Evolutionary conservation across 1,140 invertebrate genomes (phyloP).

Genomic region (Drosophila nebulosa): DNA sequence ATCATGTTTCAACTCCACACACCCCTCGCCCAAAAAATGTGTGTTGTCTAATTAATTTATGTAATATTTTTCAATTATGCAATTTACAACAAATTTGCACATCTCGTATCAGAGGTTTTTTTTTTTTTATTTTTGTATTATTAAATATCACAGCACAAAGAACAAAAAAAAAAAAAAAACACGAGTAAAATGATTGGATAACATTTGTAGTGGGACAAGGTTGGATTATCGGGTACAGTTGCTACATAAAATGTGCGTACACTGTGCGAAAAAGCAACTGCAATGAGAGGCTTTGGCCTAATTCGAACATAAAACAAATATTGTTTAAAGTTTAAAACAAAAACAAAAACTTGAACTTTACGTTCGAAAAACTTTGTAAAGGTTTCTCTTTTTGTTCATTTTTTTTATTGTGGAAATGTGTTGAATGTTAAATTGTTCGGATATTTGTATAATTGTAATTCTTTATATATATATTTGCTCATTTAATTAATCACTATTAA

Average conservation of each 20-base stretch:
- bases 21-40: neutral
- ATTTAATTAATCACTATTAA: slow-evolving; percentile 59
- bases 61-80: slow-evolving; percentile 32
- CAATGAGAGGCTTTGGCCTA: too few relatives aligned
- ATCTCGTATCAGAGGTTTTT: slow-evolving; percentile 7
- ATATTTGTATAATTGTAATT: neutral
- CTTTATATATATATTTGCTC: neutral
- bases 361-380: too few relatives aligned
- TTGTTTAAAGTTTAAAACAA: too few relatives aligned
- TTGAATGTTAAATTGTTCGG: neutral
- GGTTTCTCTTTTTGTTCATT: too few relatives aligned
- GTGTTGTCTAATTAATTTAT: slow-evolving; percentile 33
- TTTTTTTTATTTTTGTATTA: neutral
- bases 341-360: too few relatives aligned
- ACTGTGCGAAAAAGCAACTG: neutral
- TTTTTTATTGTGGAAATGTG: neutral
- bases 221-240: neutral
- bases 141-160: too few relatives aligned
- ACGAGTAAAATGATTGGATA: neutral
- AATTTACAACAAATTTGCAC: slow-evolving; percentile 15
- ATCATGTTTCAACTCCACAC: too few relatives aligned
- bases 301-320: too few relatives aligned
- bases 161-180: neutral
- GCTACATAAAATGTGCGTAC: neutral
- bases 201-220: neutral